Evolutionary conservation across 2,888 invertebrate species (phyloP).

Genomic region (Ormyrus nitidulus): DNA sequence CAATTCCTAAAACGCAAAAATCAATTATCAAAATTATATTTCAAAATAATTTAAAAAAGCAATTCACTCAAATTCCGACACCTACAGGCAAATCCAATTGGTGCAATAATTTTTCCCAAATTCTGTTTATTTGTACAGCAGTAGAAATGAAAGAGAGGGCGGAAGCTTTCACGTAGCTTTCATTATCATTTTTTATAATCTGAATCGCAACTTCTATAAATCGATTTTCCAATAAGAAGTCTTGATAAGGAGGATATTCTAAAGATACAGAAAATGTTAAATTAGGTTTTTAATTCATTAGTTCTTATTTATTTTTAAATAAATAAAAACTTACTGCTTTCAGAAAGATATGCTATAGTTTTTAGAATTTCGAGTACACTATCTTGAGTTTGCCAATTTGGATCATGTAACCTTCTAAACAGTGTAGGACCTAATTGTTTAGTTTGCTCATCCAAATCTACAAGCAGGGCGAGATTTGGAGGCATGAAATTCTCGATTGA

Average conservation of each 20-base stretch:
- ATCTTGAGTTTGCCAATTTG: slow-evolving; percentile 88
- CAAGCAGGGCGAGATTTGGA: slow-evolving; percentile 85
- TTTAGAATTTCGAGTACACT: slow-evolving; percentile 85
- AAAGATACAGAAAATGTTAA: slow-evolving; percentile 63
- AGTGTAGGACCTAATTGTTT: slow-evolving; percentile 82
- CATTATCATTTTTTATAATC: slow-evolving; percentile 82
- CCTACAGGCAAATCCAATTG: slow-evolving; percentile 81
- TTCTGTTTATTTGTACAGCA: slow-evolving; percentile 80
- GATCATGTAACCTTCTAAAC: slow-evolving; percentile 83
- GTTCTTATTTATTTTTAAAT: not conserved
- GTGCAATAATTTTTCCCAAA: slow-evolving; percentile 82
- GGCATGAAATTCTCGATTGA: slow-evolving; percentile 86
- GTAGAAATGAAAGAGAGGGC: slow-evolving; percentile 84
- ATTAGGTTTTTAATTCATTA: not conserved
- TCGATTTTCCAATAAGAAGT: slow-evolving; percentile 81
- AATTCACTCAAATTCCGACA: slow-evolving; percentile 5
- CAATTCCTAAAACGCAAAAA: slow-evolving; percentile 59
- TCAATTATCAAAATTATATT: slow-evolving; percentile 21
- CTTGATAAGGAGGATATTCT: slow-evolving; percentile 89
- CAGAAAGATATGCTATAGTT: slow-evolving; percentile 83
- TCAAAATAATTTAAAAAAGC: slow-evolving; percentile 26
- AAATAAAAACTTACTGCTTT: slow-evolving; percentile 79
- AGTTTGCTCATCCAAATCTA: slow-evolving; percentile 81
- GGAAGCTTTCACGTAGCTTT: slow-evolving; percentile 86
- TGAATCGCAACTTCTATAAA: slow-evolving; percentile 81